A percentile compares a stretch with the other conserved stretches of the same genome.
These are phyloP conservation scores for Cebus imitator DNA, from an alignment of 2,113 vertebrate genomes.

Conservation along the genomic window DNA sequence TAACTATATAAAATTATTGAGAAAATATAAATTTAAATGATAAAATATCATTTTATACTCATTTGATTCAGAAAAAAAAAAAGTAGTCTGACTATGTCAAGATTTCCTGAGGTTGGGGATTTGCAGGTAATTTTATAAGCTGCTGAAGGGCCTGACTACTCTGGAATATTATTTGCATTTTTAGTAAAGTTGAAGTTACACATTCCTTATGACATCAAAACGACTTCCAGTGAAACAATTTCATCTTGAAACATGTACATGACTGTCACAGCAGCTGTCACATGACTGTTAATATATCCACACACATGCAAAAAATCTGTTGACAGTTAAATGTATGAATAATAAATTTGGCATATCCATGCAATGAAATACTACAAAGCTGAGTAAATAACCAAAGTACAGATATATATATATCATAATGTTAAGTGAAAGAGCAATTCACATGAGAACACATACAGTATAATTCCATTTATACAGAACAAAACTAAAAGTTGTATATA, in stretches of 20 bases:
- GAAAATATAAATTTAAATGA: neutral
- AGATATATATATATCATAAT: neutral
- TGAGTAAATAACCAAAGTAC: conserved; percentile 17
- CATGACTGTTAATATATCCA: neutral
- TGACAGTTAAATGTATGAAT: neutral
- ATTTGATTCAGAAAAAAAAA: neutral
- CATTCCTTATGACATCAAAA: neutral
- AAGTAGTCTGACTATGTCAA: neutral
- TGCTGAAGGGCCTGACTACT: neutral
- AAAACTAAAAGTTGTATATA: neutral
- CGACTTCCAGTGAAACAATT: neutral
- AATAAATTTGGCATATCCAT: neutral
- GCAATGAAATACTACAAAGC: neutral
- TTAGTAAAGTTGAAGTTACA: neutral
- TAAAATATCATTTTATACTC: neutral
- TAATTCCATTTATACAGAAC: neutral
- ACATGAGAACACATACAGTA: neutral
- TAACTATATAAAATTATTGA: neutral
- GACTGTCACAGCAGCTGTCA: neutral
- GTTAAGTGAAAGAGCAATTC: neutral
- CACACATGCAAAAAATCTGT: neutral
- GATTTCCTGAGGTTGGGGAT: neutral
- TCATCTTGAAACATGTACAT: neutral
- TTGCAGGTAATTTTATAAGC: neutral
- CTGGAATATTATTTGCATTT: neutral